Evolutionary conservation across 2,888 invertebrate species (phyloP).

Genomic region (Hanleya hanleyi): DNA sequence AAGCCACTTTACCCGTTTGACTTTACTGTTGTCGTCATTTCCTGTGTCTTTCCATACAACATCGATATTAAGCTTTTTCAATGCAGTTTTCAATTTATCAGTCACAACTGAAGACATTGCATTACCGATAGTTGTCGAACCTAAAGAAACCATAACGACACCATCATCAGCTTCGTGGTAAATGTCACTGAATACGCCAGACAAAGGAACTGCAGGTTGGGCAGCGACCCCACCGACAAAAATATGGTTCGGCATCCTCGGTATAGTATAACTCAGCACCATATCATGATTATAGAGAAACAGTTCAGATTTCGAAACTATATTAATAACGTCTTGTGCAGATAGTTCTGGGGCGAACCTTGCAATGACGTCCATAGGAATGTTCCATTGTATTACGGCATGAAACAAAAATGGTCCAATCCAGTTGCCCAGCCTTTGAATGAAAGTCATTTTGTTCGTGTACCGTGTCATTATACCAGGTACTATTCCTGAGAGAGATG

Average conservation of each 20-base stretch:
- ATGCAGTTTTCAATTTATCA: background rate
- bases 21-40: constrained; percentile 13
- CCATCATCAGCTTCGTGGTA: constrained; percentile 39
- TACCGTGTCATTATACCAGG: too few relatives aligned
- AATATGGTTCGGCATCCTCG: constrained; percentile 39
- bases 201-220: constrained; percentile 30
- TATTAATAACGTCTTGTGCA: background rate
- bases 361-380: constrained; percentile 27
- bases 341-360: constrained; percentile 37
- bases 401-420: background rate
- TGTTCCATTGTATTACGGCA: constrained; percentile 21
- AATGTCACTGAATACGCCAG: constrained; percentile 31
- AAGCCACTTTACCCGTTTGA: constrained; percentile 39
- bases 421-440: too few relatives aligned
- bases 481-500: too few relatives aligned
- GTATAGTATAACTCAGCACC: constrained; percentile 38
- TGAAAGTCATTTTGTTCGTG: too few relatives aligned
- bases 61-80: background rate
- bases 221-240: constrained; percentile 40
- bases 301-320: constrained; percentile 27
- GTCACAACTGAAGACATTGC: background rate
- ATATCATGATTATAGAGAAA: constrained; percentile 39
- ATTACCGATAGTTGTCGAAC: constrained; percentile 15
- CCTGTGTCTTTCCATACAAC: background rate
- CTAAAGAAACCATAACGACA: constrained; percentile 48